Base-by-base conservation (phyloP, 1,140 invertebrate genomes). In the Drosophila pruinosa region DNA sequence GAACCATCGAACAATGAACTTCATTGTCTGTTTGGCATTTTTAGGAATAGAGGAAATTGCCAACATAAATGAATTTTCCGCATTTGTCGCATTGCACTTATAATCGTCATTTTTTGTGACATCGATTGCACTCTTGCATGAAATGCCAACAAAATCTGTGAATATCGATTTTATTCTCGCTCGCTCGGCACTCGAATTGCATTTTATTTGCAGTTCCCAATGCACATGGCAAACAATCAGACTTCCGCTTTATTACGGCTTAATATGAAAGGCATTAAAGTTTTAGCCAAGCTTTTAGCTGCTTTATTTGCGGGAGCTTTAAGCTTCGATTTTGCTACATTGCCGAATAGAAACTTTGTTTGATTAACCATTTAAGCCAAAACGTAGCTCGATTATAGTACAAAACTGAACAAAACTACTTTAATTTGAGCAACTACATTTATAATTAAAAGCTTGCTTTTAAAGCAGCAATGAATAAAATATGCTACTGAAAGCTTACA, bases 111-210 rank as follows among this genome's bases (percentile, higher is more conserved):
- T 53, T 72, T 54, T 38, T 52, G n/a, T 61, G 70, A 53, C 70
- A 61, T 56, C 50, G 41, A 73, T 73, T 56, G 48, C 64, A 73
- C 64, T 73, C 47, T 26, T n/a, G 12, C 43, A 53, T 22, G 54
- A 39, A 68, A 72, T 39, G 24, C 45, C 54, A 72, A 73, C 31
- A 69, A 69, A 69, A 69, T 73, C 64, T 73, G 70, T 47, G 64
- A 47, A 39, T 62, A 73, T 73, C 64, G 70, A 73, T 73, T 72
- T 70, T 38, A 15, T 21, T 47, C n/a, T 36, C 22, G 15, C 48
- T 53, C 15, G 8, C 17, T 3, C 3, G 7, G 24, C 36, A 15
- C 24, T 52, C 17, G 5, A 50, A 47, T 50, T 24, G 22, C 12
- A 19, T 7, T 45, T 38, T 69, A 47, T 69, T 69, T 61, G 47